Base-by-base conservation (phyloP, 2,888 invertebrate species). In the Cabera pusaria region DNA sequence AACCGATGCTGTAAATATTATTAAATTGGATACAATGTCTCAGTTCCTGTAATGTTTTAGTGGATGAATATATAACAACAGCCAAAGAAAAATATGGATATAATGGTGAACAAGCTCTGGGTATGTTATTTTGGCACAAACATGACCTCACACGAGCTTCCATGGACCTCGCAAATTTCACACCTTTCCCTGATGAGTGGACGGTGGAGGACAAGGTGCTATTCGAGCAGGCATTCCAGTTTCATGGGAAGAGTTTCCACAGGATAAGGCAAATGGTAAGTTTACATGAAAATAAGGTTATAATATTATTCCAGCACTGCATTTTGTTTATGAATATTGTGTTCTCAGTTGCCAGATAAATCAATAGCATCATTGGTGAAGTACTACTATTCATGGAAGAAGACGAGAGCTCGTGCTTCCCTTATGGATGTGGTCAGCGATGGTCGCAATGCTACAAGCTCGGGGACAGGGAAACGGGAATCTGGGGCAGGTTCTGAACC, bases 351-450 rank as follows among this genome's bases (percentile, higher is more conserved):
- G 63, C 98, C 98, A 16, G 98, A 98, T 75, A 99, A 99, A 89
- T 95, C 97, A 26, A 98, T 98, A 71, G 96, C 98, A 25, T 96
- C 96, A 60, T 90, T 99, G 64, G 98, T 99, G 1, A 98, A 98
- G 82, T 98, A 98, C 78, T 99, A 98, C 82, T 99, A 99, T 77
- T 96, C 97, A 64, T 98, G 98, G 98, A 99, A 99, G 81, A 98
- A 98, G 78, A 97, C 97, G 9, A 90, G 97, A 59, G 95, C 96
- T 62, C 93, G 97, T 40, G 96, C 96, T 35, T 98, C 98, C 64
- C 90, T 98, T 18, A 98, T 98, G 96, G 98, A 98, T 85, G 85
- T 79, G 7, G 93, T 95, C 9, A 93, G 95, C 58, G 94, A 94
- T 58, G 92, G 92, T 21, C 93, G 95, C 23, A 95, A 95, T 59